Evolutionary conservation across 1,140 invertebrate species (phyloP), one percentile per base, ranked within the genome.

Genomic region (Aphis craccivora): DNA sequence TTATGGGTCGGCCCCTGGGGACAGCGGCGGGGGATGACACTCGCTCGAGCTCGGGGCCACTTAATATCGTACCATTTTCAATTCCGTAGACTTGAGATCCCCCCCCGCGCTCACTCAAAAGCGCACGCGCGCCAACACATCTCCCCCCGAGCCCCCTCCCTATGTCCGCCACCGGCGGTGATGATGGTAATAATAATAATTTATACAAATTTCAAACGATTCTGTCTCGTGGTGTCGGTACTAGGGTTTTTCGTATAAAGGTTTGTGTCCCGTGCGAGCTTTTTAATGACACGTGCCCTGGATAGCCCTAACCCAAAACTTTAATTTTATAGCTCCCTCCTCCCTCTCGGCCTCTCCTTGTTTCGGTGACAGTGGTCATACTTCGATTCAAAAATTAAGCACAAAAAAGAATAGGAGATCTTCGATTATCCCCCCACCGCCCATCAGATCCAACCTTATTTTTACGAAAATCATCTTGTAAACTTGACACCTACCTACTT

Each of bases 1-100:
- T 94, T 94, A n/a, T 48, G 90, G 90, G 60, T 81, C 40, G 53
- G 89, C 89, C 89, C 89, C 94, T 89, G 94, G 94, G 94, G 94
- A 94, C 94, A 94, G 94, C 94, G 87, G 94, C 94, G 81, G 81
- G 92, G 92, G 94, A 90, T 94, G 94, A 81, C 90, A 88, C 91
- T 93, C 93, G 94, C 55, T 93, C 94, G 76, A 48, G 94, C 94
- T 94, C 94, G 55, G 92, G 94, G 94, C 83, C 94, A 94, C 93
- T 94, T 88, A 83, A 93, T 94, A 94, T 88, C 88, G 90, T 84
- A 45, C 91, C 92, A 94, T 94, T 92, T 92, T 92, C 91, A 92
- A 92, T 92, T 92, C 91, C 67, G 45, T 92, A 76, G 91, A 92
- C 91, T 92, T 83, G 76, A 92, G 94, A 93, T 94, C 93, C 89